phyloP scores from a whole-genome alignment of 2,797 vertebrate species.

The Zalophus californianus region DNA sequence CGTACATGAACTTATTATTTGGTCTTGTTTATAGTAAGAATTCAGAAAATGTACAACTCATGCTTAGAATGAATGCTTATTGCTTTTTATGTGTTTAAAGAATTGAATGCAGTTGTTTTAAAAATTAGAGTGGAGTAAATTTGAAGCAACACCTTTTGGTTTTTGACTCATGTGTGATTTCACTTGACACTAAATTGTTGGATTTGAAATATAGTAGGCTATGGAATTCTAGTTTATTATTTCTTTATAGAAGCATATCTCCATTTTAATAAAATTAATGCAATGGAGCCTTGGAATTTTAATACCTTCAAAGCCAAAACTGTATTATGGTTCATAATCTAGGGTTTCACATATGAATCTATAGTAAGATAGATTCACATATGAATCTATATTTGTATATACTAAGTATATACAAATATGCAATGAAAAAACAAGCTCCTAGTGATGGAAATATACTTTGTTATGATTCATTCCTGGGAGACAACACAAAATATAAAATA shows the following conservation, averaged over 20 bases:
- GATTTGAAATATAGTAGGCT: not conserved
- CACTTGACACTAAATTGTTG: constrained; percentile 7
- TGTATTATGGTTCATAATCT: not conserved
- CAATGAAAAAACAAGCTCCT: not conserved
- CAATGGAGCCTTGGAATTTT: constrained; percentile 39
- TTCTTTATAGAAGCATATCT: constrained; percentile 23
- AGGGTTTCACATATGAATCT: not conserved
- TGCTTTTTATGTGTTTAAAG: constrained; percentile 51
- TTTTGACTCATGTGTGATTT: constrained; percentile 33
- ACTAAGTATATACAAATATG: not conserved
- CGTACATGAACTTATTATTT: not conserved
- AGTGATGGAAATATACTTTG: not conserved
- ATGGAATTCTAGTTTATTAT: constrained; percentile 45
- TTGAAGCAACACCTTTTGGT: not conserved
- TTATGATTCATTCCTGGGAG: not conserved
- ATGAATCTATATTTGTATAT: not conserved
- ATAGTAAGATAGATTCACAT: not conserved
- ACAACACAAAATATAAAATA: not conserved
- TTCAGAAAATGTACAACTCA: constrained; percentile 33
- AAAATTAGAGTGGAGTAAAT: constrained; percentile 53
- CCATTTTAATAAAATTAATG: constrained; percentile 55
- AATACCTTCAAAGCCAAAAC: not conserved
- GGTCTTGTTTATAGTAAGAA: constrained; percentile 17
- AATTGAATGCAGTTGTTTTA: constrained; percentile 9
- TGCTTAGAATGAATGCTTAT: constrained; percentile 26